Conservation (phyloP, 2,888 invertebrate genomes). For the Limnephilus marmoratus region DNA sequence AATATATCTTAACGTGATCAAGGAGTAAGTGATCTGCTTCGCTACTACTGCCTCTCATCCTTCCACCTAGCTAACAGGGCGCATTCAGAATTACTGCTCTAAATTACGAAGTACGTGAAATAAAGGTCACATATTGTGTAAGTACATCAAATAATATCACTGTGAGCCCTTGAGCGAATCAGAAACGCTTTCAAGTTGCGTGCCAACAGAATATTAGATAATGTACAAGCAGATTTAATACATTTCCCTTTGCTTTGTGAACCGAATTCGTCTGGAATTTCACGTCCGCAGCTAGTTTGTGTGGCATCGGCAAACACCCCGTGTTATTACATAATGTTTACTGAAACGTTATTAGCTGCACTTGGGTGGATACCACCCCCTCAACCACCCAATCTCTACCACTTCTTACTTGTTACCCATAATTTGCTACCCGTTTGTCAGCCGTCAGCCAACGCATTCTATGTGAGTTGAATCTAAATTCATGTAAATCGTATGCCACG, state of each 20-base stretch:
- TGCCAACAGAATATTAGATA: not conserved
- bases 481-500: not conserved
- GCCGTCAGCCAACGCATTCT: not conserved
- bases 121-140: not conserved
- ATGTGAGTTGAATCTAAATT: not conserved
- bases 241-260: not conserved
- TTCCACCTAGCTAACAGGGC: not conserved
- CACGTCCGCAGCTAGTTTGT: not conserved
- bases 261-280: not conserved
- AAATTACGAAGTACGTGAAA: not conserved
- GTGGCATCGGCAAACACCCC: not conserved
- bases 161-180: not conserved
- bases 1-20: no score
- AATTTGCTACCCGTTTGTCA: not conserved
- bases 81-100: not conserved
- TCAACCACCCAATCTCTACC: not conserved
- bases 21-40: no score
- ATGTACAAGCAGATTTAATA: not conserved
- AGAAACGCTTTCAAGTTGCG: not conserved
- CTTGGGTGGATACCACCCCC: not conserved
- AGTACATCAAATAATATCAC: not conserved
- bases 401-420: not conserved
- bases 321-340: not conserved
- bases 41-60: not conserved
- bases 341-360: constrained; percentile 13